phyloP scores from a whole-genome alignment of 2,888 invertebrate genomes.

The Timandra comae region DNA sequence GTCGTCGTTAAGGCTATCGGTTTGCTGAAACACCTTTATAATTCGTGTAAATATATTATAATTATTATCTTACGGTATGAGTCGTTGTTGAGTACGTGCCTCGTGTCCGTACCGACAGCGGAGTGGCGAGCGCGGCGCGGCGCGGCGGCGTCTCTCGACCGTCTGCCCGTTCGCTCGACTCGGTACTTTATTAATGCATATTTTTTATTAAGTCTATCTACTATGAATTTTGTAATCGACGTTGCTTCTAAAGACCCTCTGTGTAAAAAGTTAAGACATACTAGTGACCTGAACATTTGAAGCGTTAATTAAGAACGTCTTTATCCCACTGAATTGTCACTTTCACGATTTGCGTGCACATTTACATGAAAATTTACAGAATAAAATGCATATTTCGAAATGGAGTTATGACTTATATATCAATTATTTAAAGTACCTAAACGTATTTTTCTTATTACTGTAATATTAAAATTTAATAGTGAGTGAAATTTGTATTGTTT shows the following conservation, averaged over 20 bases:
- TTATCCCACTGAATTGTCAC: slow-evolving; percentile 73
- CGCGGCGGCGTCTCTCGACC: slow-evolving; percentile 9
- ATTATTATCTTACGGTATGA: slow-evolving; percentile 69
- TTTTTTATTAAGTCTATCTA: slow-evolving; percentile 75
- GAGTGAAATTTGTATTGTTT: slow-evolving; percentile 76
- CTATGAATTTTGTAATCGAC: slow-evolving; percentile 75
- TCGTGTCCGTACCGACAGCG: slow-evolving; percentile 15
- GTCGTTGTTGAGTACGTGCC: slow-evolving; percentile 26
- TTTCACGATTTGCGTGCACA: slow-evolving; percentile 70
- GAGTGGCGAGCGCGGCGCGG: slow-evolving; percentile 15
- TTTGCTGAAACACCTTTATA: slow-evolving; percentile 71
- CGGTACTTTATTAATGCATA: slow-evolving; percentile 73
- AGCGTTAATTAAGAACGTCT: slow-evolving; percentile 65
- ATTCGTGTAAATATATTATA: slow-evolving; percentile 75
- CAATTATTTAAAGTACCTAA: slow-evolving; percentile 73
- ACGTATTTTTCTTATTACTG: slow-evolving; percentile 66
- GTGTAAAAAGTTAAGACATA: slow-evolving; percentile 75
- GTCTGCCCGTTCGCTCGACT: slow-evolving; percentile 30
- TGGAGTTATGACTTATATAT: slow-evolving; percentile 70
- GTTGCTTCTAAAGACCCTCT: slow-evolving; percentile 75
- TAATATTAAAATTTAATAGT: slow-evolving; percentile 75
- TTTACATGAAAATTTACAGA: slow-evolving; percentile 63
- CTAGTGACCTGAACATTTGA: slow-evolving; percentile 76
- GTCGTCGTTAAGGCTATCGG: slow-evolving; percentile 69
- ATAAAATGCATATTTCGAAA: slow-evolving; percentile 60